Base-by-base conservation (phyloP, 2,888 invertebrate species). In the Thyatira batis region DNA sequence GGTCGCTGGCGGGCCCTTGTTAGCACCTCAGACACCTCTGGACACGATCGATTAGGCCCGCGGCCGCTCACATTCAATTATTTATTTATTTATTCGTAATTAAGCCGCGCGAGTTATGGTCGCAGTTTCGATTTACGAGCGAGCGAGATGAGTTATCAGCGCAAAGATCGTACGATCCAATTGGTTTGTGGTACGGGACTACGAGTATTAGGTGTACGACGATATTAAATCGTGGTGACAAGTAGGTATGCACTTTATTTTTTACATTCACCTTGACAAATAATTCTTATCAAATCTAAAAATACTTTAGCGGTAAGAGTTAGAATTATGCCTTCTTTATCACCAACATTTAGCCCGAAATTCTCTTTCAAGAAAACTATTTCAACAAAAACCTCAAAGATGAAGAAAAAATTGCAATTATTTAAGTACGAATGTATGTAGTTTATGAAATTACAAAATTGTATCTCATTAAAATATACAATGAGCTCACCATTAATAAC, bases 51-150 rank as follows among this genome's bases (percentile, higher is more conserved):
- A 89, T 91, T 90, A 88, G 79, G 88, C 91, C 90, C 85, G 83
- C 84, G 90, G 91, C 90, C 87, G 84, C 85, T 88, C 89, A 88
- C 89, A 89, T 92, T 92, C 92, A 92, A 92, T 92, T 92, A 92
- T 91, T 91, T 92, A 91, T 92, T 92, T 92, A 92, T 92, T 92
- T 92, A 92, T 92, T 92, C 92, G 92, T 92, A 92, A 92, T 92
- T 92, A 92, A 92, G 82, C 80, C 69, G 78, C 78, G 74, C 84
- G 85, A 92, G 91, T 92, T 92, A 92, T 89, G 87, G 82, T 66
- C 78, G 63, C 73, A 54, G 61, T 61, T 60, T 70, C 83, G 85
- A 90, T 89, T 91, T 89, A 90, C 83, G 88, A 85, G 71, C 78
- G 67, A 58, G 56, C 66, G 72, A 76, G 80, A 81, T 84, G 84